Conservation (phyloP, 1,140 invertebrate species). For the Ceratitis capitata region DNA sequence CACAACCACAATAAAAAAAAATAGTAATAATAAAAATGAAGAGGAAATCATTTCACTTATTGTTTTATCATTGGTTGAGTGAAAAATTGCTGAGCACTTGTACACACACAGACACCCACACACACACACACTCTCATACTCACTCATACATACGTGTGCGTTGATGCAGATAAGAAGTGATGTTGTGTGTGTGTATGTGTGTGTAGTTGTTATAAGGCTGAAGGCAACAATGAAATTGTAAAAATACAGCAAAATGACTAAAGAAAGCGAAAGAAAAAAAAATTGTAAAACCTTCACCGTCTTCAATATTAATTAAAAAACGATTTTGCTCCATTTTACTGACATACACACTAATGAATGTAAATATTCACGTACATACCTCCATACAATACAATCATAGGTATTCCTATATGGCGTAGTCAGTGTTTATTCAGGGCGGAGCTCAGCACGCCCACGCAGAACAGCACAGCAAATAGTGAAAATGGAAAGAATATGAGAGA, state of each 20-base stretch:
- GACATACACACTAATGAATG: not conserved
- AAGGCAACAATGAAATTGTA: not conserved
- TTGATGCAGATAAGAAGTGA: not conserved
- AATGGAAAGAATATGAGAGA: not conserved
- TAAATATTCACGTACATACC: not conserved
- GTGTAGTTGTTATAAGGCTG: not conserved
- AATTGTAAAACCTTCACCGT: slow-evolving; percentile 23
- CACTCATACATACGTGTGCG: not conserved
- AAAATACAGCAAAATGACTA: not conserved
- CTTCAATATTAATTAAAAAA: slow-evolving; percentile 40
- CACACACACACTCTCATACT: not conserved
- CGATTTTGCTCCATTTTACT: slow-evolving; percentile 36
- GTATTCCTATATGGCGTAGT: not conserved
- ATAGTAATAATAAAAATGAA: slow-evolving; percentile 17
- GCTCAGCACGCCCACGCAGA: no score
- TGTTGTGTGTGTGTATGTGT: not conserved
- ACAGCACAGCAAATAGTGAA: not conserved
- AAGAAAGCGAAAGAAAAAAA: slow-evolving; percentile 4
- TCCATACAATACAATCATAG: no score
- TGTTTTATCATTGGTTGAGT: slow-evolving; percentile 2
- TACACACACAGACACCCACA: not conserved
- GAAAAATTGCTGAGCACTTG: not conserved
- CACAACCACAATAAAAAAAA: not conserved
- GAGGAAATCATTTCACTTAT: not conserved
- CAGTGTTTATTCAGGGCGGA: not conserved